phyloP scores from a whole-genome alignment of 2,888 invertebrate species.

The Hypsopygia costalis region DNA sequence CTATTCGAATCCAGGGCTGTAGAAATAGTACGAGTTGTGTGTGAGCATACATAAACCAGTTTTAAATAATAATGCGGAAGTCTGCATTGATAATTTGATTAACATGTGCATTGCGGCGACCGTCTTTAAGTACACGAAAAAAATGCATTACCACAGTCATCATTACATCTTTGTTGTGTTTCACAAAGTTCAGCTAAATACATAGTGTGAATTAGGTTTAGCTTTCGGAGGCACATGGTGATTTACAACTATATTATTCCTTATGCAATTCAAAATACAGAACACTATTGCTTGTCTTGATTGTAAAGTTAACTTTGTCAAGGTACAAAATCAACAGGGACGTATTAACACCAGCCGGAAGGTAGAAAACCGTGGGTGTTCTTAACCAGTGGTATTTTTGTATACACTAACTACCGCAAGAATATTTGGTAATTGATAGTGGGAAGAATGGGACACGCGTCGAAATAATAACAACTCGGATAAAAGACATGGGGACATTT shows the following conservation, averaged over 20 bases:
- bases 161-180: slow-evolving; percentile 70
- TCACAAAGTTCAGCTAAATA: slow-evolving; percentile 75
- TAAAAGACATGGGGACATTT: too few relatives aligned
- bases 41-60: slow-evolving; percentile 42
- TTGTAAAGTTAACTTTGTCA: slow-evolving; percentile 41
- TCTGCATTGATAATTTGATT: slow-evolving; percentile 70
- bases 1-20: slow-evolving; percentile 10
- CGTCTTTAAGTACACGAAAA: slow-evolving; percentile 65
- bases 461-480: too few relatives aligned
- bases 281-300: slow-evolving; percentile 40
- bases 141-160: slow-evolving; percentile 71
- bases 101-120: slow-evolving; percentile 52
- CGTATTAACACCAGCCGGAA: slow-evolving; percentile 69
- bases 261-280: slow-evolving; percentile 40
- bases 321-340: slow-evolving; percentile 66
- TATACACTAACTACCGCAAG: slow-evolving; percentile 54
- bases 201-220: slow-evolving; percentile 69
- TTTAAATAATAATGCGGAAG: slow-evolving; percentile 67
- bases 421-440: slow-evolving; percentile 52
- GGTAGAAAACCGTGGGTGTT: slow-evolving; percentile 72
- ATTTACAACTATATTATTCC: slow-evolving; percentile 22
- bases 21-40: background rate
- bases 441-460: slow-evolving; percentile 30
- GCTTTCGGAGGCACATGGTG: slow-evolving; percentile 35
- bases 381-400: slow-evolving; percentile 61